phyloP scores from a whole-genome alignment of 2,113 vertebrate genomes.

The Dasyornis broadbenti region DNA sequence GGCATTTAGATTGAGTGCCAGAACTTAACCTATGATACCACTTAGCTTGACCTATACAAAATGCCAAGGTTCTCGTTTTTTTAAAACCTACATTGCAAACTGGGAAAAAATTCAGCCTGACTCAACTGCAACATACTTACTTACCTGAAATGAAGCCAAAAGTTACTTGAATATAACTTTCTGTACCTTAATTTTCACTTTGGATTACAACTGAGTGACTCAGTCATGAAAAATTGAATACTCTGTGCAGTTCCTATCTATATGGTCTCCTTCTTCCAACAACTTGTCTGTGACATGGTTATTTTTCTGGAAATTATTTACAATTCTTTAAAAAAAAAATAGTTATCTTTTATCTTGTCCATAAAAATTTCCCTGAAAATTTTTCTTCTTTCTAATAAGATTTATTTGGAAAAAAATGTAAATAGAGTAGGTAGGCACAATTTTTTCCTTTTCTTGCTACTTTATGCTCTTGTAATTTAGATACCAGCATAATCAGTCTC shows the following conservation, averaged over 20 bases:
- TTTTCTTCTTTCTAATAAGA: neutral
- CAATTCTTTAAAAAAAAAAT: neutral
- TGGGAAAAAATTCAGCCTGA: neutral
- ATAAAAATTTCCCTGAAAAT: neutral
- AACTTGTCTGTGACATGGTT: neutral
- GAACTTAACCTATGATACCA: slow-evolving; percentile 9
- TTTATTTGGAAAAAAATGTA: neutral
- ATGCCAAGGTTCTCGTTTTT: neutral
- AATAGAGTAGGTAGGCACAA: neutral
- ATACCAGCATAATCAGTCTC: neutral
- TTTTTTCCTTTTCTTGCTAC: neutral
- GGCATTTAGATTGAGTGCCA: neutral
- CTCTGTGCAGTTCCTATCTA: neutral
- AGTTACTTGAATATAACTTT: neutral
- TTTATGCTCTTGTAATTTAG: neutral
- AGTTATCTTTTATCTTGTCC: neutral
- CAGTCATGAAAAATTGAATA: neutral
- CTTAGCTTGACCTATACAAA: slow-evolving; percentile 10
- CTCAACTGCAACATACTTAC: neutral
- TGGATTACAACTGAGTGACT: neutral
- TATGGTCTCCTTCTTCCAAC: neutral
- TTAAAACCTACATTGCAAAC: neutral
- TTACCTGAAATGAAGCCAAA: neutral
- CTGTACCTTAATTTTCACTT: neutral
- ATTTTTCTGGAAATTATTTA: neutral